A percentile compares a stretch with the other conserved stretches of the same genome.
phyloP scores from a whole-genome alignment of 2,113 vertebrate species.

The Oncorhynchus clarkii region DNA sequence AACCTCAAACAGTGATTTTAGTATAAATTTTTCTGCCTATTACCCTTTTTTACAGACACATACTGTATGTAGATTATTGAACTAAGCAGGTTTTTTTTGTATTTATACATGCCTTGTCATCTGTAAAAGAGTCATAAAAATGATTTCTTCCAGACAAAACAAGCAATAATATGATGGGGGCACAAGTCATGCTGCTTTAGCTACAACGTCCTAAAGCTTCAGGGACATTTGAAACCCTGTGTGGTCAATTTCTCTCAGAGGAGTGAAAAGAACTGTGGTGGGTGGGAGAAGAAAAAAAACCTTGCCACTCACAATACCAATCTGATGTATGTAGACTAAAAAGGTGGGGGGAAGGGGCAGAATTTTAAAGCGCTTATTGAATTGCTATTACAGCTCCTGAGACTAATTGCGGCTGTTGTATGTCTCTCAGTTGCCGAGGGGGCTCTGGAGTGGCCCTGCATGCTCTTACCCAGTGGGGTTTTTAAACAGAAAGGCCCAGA shows the following conservation, averaged over 20 bases:
- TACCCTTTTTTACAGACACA: no score
- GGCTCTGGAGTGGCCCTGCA: conserved; percentile 72
- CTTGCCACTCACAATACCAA: conserved; percentile 69
- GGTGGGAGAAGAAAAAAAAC: conserved; percentile 62
- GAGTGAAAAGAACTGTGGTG: conserved; percentile 70
- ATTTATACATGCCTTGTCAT: neutral
- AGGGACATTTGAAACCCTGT: conserved; percentile 71
- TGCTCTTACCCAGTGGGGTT: conserved; percentile 73
- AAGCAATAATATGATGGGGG: conserved; percentile 51
- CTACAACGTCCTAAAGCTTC: conserved; percentile 62
- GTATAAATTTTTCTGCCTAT: no score
- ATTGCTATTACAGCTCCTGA: conserved; percentile 74
- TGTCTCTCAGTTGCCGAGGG: conserved; percentile 69
- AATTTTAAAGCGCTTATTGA: conserved; percentile 73
- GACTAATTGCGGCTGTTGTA: conserved; percentile 75
- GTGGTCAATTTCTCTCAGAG: conserved; percentile 69
- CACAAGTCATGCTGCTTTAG: conserved; percentile 71
- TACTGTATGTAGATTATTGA: neutral
- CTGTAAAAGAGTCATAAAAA: neutral
- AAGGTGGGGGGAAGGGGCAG: conserved; percentile 60
- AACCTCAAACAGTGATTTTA: neutral
- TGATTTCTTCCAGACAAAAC: conserved; percentile 42
- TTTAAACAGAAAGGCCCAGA: conserved; percentile 74
- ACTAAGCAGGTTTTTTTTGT: neutral
- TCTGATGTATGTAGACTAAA: conserved; percentile 70